phyloP scores from a whole-genome alignment of 92 coral and sea anemone species.

The Porites evermanni region DNA sequence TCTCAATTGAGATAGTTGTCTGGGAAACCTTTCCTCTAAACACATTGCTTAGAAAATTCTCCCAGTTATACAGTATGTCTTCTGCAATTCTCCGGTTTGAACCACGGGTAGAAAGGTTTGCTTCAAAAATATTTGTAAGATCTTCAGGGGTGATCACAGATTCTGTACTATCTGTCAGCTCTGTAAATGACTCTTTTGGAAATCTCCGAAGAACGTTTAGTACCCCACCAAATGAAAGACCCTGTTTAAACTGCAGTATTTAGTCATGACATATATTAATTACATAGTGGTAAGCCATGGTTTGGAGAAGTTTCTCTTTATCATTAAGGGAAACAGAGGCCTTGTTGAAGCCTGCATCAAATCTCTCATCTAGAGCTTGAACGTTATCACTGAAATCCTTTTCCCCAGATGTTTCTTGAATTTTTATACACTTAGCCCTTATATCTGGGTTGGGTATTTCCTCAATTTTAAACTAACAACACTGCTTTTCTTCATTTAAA shows the following conservation, averaged over 20 bases:
- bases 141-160: constrained; percentile 42
- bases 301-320: constrained; percentile 38
- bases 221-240: constrained; percentile 46
- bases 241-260: constrained; percentile 56
- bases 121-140: constrained; percentile 13
- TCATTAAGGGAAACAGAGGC: constrained; percentile 46
- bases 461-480: constrained; percentile 25
- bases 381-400: constrained; percentile 10
- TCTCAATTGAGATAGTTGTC: constrained; percentile 27
- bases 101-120: constrained; percentile 39
- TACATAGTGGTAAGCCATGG: constrained; percentile 31
- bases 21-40: constrained; percentile 32
- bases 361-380: constrained; percentile 27
- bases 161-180: constrained; percentile 25
- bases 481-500: constrained; percentile 35
- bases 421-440: constrained; percentile 26
- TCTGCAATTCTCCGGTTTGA: constrained; percentile 44
- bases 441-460: constrained; percentile 19
- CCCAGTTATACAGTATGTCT: constrained; percentile 37
- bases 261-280: constrained; percentile 33
- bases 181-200: constrained; percentile 49
- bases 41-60: constrained; percentile 39
- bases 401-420: constrained; percentile 9
- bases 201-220: constrained; percentile 42
- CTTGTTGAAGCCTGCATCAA: constrained; percentile 51